Base-by-base conservation (phyloP, 2,113 vertebrate genomes). In the Siniperca knerii region DNA sequence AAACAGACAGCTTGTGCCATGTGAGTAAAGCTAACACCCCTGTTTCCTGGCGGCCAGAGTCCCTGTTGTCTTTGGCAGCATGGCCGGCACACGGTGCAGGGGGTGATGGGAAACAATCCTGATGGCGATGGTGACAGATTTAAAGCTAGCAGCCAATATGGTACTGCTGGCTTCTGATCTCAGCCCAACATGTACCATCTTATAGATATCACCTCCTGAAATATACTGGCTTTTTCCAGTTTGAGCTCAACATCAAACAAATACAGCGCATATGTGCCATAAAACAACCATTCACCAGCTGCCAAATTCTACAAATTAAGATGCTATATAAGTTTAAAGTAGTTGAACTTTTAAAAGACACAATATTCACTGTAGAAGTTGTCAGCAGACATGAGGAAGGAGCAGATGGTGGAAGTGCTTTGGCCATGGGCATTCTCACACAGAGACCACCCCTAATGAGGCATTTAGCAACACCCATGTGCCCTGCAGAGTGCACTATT, bases 21-120 rank as follows among this genome's bases (percentile, higher is more conserved):
- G 89, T 70, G 74, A 86, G 91, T 93, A 92, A 93, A 92, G 79
- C 89, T 88, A 92, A 94, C 92, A 92, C 85, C 58, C 46, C 75
- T 86, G 80, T 90, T 94, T 94, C 92, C 93, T 92, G 90, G 60
- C 65, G 21, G 79, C 81, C 20, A 65, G 16, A 85, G 77, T 79
- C 87, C 70, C 84, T 93, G 90, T 94, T 95, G 87, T 93, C 81
- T 93, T 94, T 95, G 93, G 91, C 92, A 91, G 81, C 74, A 61
- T 55, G 76, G 65, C 52, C 75, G 3, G 85, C 91, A 86, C 79
- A 80, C 58, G 10, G 77, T 72, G 83, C 75, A 79, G 83, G 82
- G 92, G 81, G 79, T 82, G 69, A 91, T 83, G 89, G 85, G 89
- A 93, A 93, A 90, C 81, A 81, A 87, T 79, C 74, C 48, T 78